Conservation (phyloP, 2,113 vertebrate species). For the Amphiprion percula region DNA sequence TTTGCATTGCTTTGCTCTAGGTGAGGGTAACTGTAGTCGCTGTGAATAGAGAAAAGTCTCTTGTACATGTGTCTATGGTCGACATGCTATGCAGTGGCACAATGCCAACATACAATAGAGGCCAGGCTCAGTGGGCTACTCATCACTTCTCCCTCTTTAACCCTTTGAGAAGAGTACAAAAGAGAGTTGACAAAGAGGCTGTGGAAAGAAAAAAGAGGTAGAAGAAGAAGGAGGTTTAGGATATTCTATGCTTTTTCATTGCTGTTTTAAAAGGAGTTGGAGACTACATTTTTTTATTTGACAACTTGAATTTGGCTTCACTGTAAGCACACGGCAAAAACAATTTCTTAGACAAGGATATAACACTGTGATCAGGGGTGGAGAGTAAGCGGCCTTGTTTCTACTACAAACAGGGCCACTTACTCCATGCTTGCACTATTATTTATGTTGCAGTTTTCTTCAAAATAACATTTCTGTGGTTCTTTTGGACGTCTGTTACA, state of each 20-base stretch:
- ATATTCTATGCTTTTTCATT: constrained; percentile 34
- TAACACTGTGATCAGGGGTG: constrained; percentile 20
- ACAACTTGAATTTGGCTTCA: constrained; percentile 34
- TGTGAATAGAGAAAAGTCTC: constrained; percentile 55
- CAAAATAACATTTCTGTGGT: constrained; percentile 26
- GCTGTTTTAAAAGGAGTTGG: constrained; percentile 22
- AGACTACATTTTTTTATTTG: constrained; percentile 36
- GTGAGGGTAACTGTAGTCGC: constrained; percentile 38
- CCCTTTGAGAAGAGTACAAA: constrained; percentile 76
- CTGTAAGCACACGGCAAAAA: neutral
- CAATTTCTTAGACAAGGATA: constrained; percentile 17
- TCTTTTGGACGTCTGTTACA: neutral
- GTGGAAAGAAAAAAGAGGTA: constrained; percentile 47
- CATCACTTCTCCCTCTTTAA: constrained; percentile 79
- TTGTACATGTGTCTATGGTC: constrained; percentile 65
- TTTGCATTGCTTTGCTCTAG: constrained; percentile 56
- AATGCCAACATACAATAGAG: constrained; percentile 76
- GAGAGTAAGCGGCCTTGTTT: neutral
- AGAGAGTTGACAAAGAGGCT: constrained; percentile 67
- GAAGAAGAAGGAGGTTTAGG: constrained; percentile 34
- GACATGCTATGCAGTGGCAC: constrained; percentile 68
- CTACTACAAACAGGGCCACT: neutral
- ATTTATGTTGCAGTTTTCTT: constrained; percentile 20
- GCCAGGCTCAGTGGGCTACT: constrained; percentile 63
- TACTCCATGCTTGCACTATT: neutral